These are phyloP conservation scores for Crocuta crocuta DNA, from an alignment of 2,113 vertebrate genomes.

Conservation along the genomic window DNA sequence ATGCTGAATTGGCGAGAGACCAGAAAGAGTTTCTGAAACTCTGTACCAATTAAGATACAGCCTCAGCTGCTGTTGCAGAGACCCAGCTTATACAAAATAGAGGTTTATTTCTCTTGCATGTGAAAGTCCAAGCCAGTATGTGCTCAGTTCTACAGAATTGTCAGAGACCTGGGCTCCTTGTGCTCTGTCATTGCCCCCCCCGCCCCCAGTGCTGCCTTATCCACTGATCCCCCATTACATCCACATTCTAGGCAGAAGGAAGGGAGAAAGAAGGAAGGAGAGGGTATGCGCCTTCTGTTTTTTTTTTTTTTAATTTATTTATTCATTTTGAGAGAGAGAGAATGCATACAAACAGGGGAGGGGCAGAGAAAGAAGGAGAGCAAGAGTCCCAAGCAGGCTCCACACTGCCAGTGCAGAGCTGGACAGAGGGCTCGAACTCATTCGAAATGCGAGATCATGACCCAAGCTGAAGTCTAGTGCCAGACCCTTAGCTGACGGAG, in stretches of 20 bases:
- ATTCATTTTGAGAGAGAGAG: too few relatives aligned
- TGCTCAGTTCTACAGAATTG: not conserved
- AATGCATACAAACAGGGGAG: too few relatives aligned
- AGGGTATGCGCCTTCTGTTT: not conserved
- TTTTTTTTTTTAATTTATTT: too few relatives aligned
- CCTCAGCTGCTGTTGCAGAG: not conserved
- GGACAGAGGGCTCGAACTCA: too few relatives aligned
- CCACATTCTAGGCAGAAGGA: not conserved
- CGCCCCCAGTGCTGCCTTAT: too few relatives aligned
- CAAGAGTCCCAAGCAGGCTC: too few relatives aligned
- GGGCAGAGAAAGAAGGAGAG: too few relatives aligned
- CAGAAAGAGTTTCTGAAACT: not conserved
- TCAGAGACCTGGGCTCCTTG: not conserved
- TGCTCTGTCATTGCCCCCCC: accelerated
- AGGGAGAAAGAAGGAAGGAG: not conserved
- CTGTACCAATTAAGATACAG: not conserved
- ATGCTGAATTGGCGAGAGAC: not conserved
- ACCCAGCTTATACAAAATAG: not conserved
- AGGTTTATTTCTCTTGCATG: not conserved
- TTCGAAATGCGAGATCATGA: too few relatives aligned
- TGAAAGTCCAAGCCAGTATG: not conserved
- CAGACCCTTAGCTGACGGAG: too few relatives aligned
- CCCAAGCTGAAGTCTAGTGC: too few relatives aligned
- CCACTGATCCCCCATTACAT: too few relatives aligned
- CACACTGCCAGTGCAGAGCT: too few relatives aligned